These are phyloP conservation scores for Heliothis peltigera DNA, from an alignment of 2,888 invertebrate species.

Conservation along the genomic window DNA sequence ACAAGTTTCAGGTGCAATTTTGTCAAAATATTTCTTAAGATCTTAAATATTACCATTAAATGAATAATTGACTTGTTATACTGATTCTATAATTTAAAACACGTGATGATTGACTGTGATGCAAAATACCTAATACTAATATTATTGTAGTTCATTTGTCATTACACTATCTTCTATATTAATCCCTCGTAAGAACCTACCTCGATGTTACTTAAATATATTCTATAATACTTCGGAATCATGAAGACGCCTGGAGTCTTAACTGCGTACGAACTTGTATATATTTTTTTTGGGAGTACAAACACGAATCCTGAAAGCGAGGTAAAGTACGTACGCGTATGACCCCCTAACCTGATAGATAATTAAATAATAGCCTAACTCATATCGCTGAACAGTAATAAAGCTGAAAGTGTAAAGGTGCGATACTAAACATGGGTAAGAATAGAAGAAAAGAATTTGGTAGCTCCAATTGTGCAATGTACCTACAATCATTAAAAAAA, in stretches of 20 bases:
- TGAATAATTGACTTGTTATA: background rate
- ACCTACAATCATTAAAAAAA: no score
- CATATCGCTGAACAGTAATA: background rate
- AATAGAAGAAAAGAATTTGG: no score
- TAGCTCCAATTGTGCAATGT: no score
- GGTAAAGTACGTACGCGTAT: no score
- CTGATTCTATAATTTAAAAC: background rate
- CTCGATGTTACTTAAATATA: background rate
- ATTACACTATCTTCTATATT: background rate
- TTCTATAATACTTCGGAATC: no score
- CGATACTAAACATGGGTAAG: background rate
- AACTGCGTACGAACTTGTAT: no score
- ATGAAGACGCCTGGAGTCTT: no score
- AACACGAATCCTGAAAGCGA: no score
- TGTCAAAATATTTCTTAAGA: background rate
- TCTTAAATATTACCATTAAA: background rate
- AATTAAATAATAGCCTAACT: background rate
- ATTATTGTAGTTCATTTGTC: background rate
- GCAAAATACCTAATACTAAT: background rate
- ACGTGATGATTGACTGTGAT: background rate
- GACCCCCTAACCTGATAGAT: conserved; percentile 10
- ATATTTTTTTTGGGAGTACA: no score
- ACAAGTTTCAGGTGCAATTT: background rate
- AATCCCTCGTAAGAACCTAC: background rate
- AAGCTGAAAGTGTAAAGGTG: background rate